These are phyloP conservation scores for Phrixothrix hirtus DNA, from an alignment of 2,888 invertebrate species.

Conservation along the genomic window DNA sequence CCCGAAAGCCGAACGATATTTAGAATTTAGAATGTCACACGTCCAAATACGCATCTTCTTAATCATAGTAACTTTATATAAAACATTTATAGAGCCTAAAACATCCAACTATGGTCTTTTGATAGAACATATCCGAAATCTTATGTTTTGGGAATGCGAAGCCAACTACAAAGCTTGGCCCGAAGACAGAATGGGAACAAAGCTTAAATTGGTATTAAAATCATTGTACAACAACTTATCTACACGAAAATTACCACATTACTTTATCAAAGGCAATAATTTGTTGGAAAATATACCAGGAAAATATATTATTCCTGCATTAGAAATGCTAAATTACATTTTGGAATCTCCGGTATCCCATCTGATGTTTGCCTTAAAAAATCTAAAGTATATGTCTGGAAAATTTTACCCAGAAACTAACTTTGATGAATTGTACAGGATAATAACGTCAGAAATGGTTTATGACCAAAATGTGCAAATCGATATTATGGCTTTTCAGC, in stretches of 20 bases:
- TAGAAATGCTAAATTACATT: conserved; percentile 68
- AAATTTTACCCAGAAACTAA: conserved; percentile 70
- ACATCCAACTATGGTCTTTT: conserved; percentile 68
- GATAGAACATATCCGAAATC: conserved; percentile 71
- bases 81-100: conserved; percentile 71
- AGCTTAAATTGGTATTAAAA: conserved; percentile 65
- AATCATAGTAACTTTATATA: conserved; percentile 69
- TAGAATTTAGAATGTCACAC: conserved; percentile 72
- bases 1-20: conserved; percentile 74
- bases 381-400: conserved; percentile 64
- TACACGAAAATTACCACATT: conserved; percentile 68
- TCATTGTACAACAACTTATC: conserved; percentile 67
- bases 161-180: conserved; percentile 70
- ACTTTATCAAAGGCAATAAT: conserved; percentile 72
- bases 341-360: conserved; percentile 74
- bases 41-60: conserved; percentile 74
- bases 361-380: conserved; percentile 69
- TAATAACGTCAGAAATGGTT: conserved; percentile 35
- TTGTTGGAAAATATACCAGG: conserved; percentile 72
- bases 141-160: conserved; percentile 80
- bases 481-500: conserved; percentile 1
- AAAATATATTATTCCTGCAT: conserved; percentile 65
- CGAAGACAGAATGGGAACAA: conserved; percentile 72
- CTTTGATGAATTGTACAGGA: conserved; percentile 55
- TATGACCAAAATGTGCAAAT: conserved; percentile 24